phyloP scores from a whole-genome alignment of 2,797 vertebrate species.

The Scomberomorus guttatus region DNA sequence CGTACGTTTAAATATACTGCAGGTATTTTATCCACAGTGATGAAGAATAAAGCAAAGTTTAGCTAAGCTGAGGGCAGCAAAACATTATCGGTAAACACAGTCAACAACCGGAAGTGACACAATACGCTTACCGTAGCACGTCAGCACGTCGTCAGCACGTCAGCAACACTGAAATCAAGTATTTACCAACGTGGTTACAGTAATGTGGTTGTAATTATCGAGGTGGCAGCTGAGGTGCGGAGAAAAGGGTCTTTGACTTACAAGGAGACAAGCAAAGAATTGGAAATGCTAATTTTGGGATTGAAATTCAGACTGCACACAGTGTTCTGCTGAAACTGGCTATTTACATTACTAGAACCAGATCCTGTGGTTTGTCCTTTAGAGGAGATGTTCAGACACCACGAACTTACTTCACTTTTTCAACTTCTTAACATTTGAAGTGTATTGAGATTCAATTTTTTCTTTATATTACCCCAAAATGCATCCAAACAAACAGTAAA shows the following conservation, averaged over 20 bases:
- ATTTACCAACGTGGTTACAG: neutral
- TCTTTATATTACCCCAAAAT: neutral
- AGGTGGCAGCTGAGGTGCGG: neutral
- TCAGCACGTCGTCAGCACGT: too few relatives aligned
- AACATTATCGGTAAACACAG: too few relatives aligned
- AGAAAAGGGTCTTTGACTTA: conserved; percentile 8
- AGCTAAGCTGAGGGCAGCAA: too few relatives aligned
- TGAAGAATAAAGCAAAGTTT: too few relatives aligned
- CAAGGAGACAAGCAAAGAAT: conserved; percentile 15
- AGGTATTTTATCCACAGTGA: too few relatives aligned
- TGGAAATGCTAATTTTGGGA: conserved; percentile 24
- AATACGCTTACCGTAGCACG: too few relatives aligned
- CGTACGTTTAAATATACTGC: too few relatives aligned
- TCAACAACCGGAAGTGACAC: too few relatives aligned
- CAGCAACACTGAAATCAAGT: too few relatives aligned
- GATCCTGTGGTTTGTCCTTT: neutral
- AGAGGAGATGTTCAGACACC: neutral
- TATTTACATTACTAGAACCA: neutral
- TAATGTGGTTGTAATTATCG: neutral
- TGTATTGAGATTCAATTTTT: too few relatives aligned
- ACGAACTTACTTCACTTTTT: neutral
- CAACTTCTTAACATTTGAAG: neutral
- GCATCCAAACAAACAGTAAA: too few relatives aligned
- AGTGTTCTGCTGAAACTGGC: conserved; percentile 4
- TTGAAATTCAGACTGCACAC: conserved; percentile 19